Base-by-base conservation (phyloP, 2,797 vertebrate species). In the Knipowitschia caucasica region DNA sequence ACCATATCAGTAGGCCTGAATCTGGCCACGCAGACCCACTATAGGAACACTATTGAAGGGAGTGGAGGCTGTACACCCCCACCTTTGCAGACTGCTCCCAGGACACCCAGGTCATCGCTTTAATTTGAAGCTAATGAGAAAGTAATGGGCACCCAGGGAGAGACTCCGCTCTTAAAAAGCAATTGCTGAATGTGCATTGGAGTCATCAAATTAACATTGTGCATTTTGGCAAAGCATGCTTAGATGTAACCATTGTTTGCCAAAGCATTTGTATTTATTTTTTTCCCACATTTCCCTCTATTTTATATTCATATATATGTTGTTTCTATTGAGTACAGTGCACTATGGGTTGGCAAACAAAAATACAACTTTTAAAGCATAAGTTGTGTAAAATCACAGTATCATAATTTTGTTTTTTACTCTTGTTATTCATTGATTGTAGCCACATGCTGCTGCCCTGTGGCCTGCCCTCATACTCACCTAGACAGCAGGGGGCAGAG, bases 1-100 rank as follows among this genome's bases (percentile, higher is more conserved):
- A 53, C 36, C 35, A 62, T 46, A 34, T 21, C 17, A 44, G 66
- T 56, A n/a, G 49, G 51, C 50, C 67, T 38, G 18, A 62, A 53
- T 57, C 59, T 73, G 75, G 62, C 73, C 67, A 31, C 15, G 34
- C 64, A 69, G 39, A 60, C 68, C 45, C 58, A 56, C 63, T 46
- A 42, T 51, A 58, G 77, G 73, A 85, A 80, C 78, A 71, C 58
- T 49, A 59, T 54, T 12, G 36, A 73, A 61, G 69, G 72, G 76
- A 75, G 71, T 73, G 56, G 0, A 21, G 68, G 59, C 60, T 79
- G 53, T 53, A 53, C 59, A 53, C 73, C 66, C 66, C 73, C 71
- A 60, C 59, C 50, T 62, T 71, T 73, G 54, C 76, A 68, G 65
- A 74, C 69, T 65, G 60, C 72, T 80, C 67, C 55, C 44, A 64